Evolutionary conservation across 2,113 vertebrate genomes (phyloP).

Genomic region (Ophiodon elongatus): DNA sequence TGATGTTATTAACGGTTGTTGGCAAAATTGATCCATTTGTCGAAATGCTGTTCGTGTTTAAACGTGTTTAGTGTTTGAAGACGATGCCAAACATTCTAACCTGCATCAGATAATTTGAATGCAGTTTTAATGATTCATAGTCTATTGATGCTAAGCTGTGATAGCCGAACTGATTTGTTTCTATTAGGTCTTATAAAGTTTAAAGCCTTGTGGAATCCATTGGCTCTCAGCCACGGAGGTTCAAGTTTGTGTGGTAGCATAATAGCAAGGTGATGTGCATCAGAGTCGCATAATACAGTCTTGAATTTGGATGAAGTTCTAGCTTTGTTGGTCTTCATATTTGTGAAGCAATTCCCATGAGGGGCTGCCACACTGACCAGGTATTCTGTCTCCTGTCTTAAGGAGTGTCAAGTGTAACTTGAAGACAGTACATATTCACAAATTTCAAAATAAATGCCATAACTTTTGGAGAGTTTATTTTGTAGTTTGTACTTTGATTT

Average conservation of each 20-base stretch:
- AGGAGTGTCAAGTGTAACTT: constrained; percentile 12
- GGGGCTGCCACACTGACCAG: not conserved
- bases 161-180: not conserved
- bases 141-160: constrained; percentile 24
- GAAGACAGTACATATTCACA: constrained; percentile 4
- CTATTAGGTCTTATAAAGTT: constrained; percentile 33
- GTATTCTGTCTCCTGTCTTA: constrained; percentile 14
- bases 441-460: not conserved
- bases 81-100: not conserved
- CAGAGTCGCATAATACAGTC: constrained; percentile 6
- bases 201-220: constrained; percentile 47
- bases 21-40: constrained; percentile 14
- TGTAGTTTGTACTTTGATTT: not conserved
- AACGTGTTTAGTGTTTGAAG: constrained; percentile 26
- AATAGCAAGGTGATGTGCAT: constrained; percentile 16
- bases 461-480: not conserved
- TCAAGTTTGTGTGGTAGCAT: constrained; percentile 9
- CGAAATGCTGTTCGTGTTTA: constrained; percentile 19
- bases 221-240: constrained; percentile 26
- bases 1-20: not conserved
- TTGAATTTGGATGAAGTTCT: not conserved
- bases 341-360: not conserved
- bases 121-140: constrained; percentile 32
- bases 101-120: not conserved
- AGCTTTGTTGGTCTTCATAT: constrained; percentile 14